Evolutionary conservation across 2,113 vertebrate genomes (phyloP).

Genomic region (Myotis davidii): DNA sequence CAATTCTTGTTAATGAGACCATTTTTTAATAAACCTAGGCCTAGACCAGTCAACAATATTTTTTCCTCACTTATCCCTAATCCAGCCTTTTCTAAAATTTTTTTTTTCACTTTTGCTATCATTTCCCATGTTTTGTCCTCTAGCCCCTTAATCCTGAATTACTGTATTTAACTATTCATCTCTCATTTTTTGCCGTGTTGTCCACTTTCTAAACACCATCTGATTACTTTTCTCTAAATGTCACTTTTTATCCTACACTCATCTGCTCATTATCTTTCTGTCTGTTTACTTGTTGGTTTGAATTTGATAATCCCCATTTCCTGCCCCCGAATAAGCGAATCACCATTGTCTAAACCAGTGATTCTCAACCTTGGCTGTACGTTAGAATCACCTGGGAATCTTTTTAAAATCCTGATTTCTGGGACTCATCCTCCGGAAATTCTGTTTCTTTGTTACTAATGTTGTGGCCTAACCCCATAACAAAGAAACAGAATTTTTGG

Average conservation of each 20-base stretch:
- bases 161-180: background rate
- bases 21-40: background rate
- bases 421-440: no score
- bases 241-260: background rate
- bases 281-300: slow-evolving; percentile 34
- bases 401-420: no score
- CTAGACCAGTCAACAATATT: background rate
- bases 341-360: background rate
- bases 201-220: background rate
- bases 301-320: background rate
- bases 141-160: background rate
- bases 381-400: no score
- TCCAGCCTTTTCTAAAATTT: background rate
- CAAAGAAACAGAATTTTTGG: no score
- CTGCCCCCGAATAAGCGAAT: background rate
- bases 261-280: background rate
- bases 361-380: no score
- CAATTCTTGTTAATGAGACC: background rate
- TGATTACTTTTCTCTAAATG: slow-evolving; percentile 6
- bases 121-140: background rate
- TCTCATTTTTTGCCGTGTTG: background rate
- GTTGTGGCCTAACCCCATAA: no score
- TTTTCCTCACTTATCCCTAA: background rate
- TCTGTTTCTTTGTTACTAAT: no score
- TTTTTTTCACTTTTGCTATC: background rate